Evolutionary conservation across 2,888 invertebrate species (phyloP).

Genomic region (Entomobrya proxima): DNA sequence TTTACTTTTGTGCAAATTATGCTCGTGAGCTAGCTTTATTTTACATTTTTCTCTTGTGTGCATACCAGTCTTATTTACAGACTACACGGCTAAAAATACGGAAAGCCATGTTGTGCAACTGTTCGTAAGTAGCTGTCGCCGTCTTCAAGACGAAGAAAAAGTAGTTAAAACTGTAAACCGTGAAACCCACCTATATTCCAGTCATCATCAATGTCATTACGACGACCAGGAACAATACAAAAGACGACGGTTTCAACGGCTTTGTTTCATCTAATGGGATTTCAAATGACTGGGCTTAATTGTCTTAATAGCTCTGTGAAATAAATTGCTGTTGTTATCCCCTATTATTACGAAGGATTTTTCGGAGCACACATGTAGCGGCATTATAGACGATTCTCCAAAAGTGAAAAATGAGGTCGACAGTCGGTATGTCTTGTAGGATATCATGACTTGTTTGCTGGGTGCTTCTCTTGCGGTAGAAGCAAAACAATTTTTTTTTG

Average conservation of each 20-base stretch:
- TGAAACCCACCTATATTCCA: conserved; percentile 42
- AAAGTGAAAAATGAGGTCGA: neutral
- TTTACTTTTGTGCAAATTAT: neutral
- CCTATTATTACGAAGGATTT: conserved; percentile 6
- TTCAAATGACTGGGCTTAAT: conserved; percentile 53
- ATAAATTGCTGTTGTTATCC: conserved; percentile 48
- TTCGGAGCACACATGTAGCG: neutral
- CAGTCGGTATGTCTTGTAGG: no score
- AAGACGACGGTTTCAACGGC: conserved; percentile 37
- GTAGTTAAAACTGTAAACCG: neutral
- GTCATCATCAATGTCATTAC: conserved; percentile 39
- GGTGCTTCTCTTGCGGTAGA: neutral
- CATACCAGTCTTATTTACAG: neutral
- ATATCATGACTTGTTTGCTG: no score
- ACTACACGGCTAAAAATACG: neutral
- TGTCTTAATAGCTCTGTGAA: conserved; percentile 48
- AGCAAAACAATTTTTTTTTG: neutral
- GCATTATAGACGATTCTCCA: no score
- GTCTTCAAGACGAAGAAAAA: neutral
- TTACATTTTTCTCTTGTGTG: neutral
- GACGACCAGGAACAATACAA: conserved; percentile 32
- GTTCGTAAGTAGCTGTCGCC: neutral
- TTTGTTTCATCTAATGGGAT: conserved; percentile 44
- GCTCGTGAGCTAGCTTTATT: conserved; percentile 8
- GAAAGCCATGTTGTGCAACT: neutral